Base-by-base conservation (phyloP, 2,113 vertebrate genomes). In the Poecile atricapillus region DNA sequence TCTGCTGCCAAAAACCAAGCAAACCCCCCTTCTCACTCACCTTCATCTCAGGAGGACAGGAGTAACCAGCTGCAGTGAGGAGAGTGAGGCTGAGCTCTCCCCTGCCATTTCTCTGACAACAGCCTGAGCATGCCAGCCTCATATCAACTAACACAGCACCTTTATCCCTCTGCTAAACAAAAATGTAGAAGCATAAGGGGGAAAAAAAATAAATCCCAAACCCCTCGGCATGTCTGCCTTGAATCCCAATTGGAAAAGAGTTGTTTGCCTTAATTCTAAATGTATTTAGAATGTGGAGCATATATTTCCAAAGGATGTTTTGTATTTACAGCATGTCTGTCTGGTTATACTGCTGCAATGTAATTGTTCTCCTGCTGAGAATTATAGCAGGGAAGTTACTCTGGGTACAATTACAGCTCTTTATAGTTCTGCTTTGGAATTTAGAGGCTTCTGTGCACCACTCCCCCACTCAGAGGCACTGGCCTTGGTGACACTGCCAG, bases 281-380 rank as follows among this genome's bases (percentile, higher is more conserved):
- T 91, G 84, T 96, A 96, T 97, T 97, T 97, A 97, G 97, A 97
- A 97, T 96, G 97, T 82, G 86, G 60, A 91, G 49, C 88, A 94
- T 97, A 95, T 96, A 97, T 98, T 98, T 98, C 97, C 96, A 95
- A 91, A 97, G 96, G 95, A 94, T 96, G 96, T 98, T 98, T 98
- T 98, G 97, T 98, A 98, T 98, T 98, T 98, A 98, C 97, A 98
- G 96, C 93, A 8, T 97, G 95, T 97, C 97, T 97, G 86, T 97
- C 96, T 97, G 93, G 96, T 98, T 98, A 97, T 95, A 97, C 10
- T 93, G 90, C 96, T 95, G 96, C 97, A 98, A 65, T 97, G 91
- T 98, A 98, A 98, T 98, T 98, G 97, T 98, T 97, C 98, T 97
- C 98, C 98, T 98, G 97, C 98, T 98, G 98, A 97, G 98, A 98